Conservation (phyloP, 2,797 vertebrate species). For the Notolepis coatsorum region DNA sequence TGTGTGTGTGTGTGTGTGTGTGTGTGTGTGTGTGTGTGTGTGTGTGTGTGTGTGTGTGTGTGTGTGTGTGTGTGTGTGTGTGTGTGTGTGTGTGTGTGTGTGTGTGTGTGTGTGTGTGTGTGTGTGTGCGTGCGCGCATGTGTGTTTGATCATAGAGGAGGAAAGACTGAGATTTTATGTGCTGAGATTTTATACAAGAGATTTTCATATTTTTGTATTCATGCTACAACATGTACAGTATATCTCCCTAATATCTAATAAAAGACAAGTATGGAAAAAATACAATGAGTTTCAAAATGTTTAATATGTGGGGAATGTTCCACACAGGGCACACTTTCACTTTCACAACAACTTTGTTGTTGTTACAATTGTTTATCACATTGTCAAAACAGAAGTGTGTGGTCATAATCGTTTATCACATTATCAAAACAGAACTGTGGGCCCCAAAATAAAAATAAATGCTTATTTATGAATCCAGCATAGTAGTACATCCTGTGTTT, state of each 20-base stretch:
- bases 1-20: not conserved
- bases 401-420: no score
- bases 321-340: not conserved
- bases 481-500: no score
- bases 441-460: no score
- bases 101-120: conserved; percentile 21
- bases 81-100: not conserved
- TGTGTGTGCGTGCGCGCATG: conserved; percentile 3
- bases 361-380: not conserved
- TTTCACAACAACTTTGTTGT: no score
- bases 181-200: conserved; percentile 16
- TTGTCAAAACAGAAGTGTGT: not conserved
- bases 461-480: no score
- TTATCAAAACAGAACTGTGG: no score
- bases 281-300: not conserved
- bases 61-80: not conserved
- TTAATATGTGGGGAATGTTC: not conserved
- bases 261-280: conserved; percentile 32
- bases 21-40: not conserved
- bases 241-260: conserved; percentile 50
- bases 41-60: not conserved
- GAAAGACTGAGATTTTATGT: conserved; percentile 14
- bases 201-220: conserved; percentile 54
- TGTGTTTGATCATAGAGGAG: conserved; percentile 1
- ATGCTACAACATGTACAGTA: conserved; percentile 13